Evolutionary conservation across 2,888 invertebrate genomes (phyloP).

Genomic region (Lingula anatina): DNA sequence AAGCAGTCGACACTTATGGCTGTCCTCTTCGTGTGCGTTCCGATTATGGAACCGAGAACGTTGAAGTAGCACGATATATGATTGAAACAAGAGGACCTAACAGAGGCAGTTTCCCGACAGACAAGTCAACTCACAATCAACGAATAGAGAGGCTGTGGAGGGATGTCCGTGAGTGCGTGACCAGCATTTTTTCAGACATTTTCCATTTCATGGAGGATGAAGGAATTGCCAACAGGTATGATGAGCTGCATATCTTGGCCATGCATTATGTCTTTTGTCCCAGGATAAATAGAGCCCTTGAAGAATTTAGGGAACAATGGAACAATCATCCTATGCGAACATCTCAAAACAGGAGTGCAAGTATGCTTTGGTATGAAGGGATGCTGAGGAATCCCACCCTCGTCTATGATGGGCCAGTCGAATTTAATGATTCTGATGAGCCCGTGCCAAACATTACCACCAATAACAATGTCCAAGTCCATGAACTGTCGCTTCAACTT

Average conservation of each 20-base stretch:
- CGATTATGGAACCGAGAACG: not conserved
- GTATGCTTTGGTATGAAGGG: too few species aligned
- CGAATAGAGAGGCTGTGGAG: conserved; percentile 10
- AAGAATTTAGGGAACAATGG: not conserved
- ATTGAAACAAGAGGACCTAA: not conserved
- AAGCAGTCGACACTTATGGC: not conserved
- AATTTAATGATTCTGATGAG: not conserved
- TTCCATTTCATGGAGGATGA: conserved; percentile 8
- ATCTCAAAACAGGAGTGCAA: not conserved
- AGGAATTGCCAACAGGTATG: not conserved
- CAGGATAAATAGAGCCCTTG: not conserved
- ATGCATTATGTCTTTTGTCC: not conserved
- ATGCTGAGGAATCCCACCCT: too few species aligned
- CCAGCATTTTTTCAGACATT: conserved; percentile 2
- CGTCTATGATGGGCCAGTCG: too few species aligned
- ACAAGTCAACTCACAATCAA: conserved; percentile 10
- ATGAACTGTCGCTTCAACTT: not conserved
- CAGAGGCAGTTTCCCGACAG: conserved; percentile 6
- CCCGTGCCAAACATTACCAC: not conserved
- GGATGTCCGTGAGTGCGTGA: conserved; percentile 5
- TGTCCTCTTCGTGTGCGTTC: not conserved
- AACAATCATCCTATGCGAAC: not conserved
- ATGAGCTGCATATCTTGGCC: not conserved
- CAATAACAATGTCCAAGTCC: not conserved
- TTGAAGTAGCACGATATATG: not conserved